Evolutionary conservation across 2,113 vertebrate species (phyloP).

Genomic region (Cichladusa arquata): DNA sequence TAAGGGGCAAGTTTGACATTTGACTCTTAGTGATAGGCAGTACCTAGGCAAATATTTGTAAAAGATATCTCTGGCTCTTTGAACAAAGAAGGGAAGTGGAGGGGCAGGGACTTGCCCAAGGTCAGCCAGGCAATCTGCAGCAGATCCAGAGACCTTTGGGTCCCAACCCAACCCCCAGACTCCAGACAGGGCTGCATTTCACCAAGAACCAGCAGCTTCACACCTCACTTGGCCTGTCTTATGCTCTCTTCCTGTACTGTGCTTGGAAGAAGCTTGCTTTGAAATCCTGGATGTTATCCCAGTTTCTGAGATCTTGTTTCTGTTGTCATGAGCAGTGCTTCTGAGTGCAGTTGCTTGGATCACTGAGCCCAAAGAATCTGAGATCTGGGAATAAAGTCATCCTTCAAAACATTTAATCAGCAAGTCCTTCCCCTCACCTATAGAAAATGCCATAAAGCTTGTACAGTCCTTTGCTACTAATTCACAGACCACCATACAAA

Average conservation of each 20-base stretch:
- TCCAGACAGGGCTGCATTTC: rapidly evolving
- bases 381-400: background rate
- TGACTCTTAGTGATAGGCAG: background rate
- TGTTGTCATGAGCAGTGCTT: background rate
- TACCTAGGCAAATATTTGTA: constrained; percentile 54
- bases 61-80: background rate
- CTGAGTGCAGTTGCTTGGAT: background rate
- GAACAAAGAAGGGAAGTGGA: background rate
- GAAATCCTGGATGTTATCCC: background rate
- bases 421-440: background rate
- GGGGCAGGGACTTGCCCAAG: background rate
- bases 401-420: background rate
- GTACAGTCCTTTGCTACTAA: background rate
- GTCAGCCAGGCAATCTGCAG: background rate
- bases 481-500: background rate
- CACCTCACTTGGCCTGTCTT: background rate
- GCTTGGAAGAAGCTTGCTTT: background rate
- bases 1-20: background rate
- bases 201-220: background rate
- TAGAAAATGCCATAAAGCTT: background rate
- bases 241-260: background rate
- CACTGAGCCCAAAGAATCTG: background rate
- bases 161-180: background rate
- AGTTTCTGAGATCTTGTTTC: background rate
- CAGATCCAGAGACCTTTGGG: background rate